phyloP scores from a whole-genome alignment of 2,113 vertebrate genomes.

The Xenus cinereus region DNA sequence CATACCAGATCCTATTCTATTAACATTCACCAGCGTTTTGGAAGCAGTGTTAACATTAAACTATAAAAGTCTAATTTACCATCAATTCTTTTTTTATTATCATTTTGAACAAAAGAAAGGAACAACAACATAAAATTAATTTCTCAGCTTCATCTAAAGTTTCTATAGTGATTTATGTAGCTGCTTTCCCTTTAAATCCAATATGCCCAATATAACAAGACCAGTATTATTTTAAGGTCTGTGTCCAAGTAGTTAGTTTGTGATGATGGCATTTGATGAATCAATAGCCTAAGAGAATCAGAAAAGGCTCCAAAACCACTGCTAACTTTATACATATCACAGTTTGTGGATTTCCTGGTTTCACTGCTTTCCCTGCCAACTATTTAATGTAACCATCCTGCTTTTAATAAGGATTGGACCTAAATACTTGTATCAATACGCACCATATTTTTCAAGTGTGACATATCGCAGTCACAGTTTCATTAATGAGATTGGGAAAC shows the following conservation, averaged over 20 bases:
- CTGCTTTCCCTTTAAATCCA: not conserved
- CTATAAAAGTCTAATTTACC: not conserved
- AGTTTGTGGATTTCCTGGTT: constrained; percentile 33
- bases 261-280: constrained; percentile 30
- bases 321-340: constrained; percentile 42
- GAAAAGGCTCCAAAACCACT: constrained; percentile 39
- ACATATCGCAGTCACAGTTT: not conserved
- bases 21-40: not conserved
- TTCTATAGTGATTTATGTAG: not conserved
- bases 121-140: not conserved
- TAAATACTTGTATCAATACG: constrained; percentile 12
- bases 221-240: not conserved
- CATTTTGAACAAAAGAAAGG: not conserved
- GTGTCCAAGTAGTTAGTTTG: not conserved
- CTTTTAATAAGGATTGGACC: not conserved
- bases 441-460: constrained; percentile 3
- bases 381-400: not conserved
- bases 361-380: not conserved
- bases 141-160: not conserved
- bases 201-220: not conserved
- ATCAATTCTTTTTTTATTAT: not conserved
- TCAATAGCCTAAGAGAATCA: not conserved
- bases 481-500: not conserved
- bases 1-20: not conserved
- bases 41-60: not conserved